A percentile compares a stretch with the other conserved stretches of the same genome.
phyloP scores from a whole-genome alignment of 2,113 vertebrate genomes.

The Megalops atlanticus region DNA sequence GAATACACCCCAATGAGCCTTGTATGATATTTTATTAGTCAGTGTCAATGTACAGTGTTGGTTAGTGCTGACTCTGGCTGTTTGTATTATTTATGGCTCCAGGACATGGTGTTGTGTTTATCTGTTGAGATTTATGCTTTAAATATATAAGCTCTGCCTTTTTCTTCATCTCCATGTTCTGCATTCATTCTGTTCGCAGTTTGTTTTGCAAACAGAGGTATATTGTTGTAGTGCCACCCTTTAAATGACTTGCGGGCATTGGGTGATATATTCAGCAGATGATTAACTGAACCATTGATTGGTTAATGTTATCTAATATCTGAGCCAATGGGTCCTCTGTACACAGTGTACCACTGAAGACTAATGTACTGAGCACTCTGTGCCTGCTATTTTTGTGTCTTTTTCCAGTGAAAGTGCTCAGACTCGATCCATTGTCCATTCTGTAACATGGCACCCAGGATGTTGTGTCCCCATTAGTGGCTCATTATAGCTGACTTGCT shows the following conservation, averaged over 20 bases:
- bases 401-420: not conserved
- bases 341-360: not conserved
- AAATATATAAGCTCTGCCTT: no score
- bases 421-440: not conserved
- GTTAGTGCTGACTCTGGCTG: no score
- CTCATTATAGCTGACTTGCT: not conserved
- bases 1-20: no score
- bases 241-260: not conserved
- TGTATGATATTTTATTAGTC: no score
- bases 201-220: not conserved
- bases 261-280: conserved; percentile 8
- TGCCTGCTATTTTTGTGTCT: not conserved
- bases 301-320: not conserved
- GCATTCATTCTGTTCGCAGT: not conserved
- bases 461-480: not conserved
- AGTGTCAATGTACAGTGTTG: no score
- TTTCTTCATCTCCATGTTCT: not conserved
- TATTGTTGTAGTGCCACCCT: not conserved
- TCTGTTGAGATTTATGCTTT: no score
- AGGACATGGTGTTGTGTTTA: no score
- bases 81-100: no score
- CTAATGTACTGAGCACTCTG: not conserved
- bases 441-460: not conserved
- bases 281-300: not conserved
- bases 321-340: not conserved